Evolutionary conservation across 2,113 vertebrate species (phyloP), one percentile per base, ranked within the genome.

Genomic region (Caracal caracal): DNA sequence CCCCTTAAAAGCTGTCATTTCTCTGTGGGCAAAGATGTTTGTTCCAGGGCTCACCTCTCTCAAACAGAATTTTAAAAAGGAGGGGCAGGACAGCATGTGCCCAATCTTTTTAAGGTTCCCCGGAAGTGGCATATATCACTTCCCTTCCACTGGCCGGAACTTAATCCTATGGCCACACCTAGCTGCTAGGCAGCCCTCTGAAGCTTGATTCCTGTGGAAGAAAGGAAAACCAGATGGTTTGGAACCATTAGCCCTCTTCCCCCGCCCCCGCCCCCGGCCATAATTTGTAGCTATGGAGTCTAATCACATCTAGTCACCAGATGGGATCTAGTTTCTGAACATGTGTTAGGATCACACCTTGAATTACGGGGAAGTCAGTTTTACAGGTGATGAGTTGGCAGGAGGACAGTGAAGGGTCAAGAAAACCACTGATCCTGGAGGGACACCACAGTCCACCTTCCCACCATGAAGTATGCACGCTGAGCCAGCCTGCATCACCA

Each of bases 381-480:
- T 30, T 53, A n/a, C 26, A n/a, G 70, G 1, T 20, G 49, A 51
- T 33, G 30, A 56, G 40, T 65, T 28, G 30, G 10, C 30, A 47
- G 17, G 37, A 16, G 47, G 24, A 30, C 11, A 3, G 24, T 13
- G 20, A 26, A 19, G 0, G 5, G 37, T 10, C 30, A 37, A 28
- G 47, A 53, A 90, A 66, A 24, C 15, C 85, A 65, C 3, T 56
- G n/a, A 9, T 30, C 51, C 33, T 5, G 33, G 35, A n/a, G 49
- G 43, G 10, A 2, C 20, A 9, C 71, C 30, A n/a, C 35, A 80
- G 28, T 10, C 30, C 30, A 43, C 16, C 24, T 12, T 12, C 43
- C 35, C 15, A 33, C 17, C n/a, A 9, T 0, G 47, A n/a, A 9
- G 65, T 19, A 2, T 24, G 10, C 0, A 3, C 10, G 3, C 11